phyloP scores from a whole-genome alignment of 1,140 invertebrate species.

The Euwallacea fornicatus region DNA sequence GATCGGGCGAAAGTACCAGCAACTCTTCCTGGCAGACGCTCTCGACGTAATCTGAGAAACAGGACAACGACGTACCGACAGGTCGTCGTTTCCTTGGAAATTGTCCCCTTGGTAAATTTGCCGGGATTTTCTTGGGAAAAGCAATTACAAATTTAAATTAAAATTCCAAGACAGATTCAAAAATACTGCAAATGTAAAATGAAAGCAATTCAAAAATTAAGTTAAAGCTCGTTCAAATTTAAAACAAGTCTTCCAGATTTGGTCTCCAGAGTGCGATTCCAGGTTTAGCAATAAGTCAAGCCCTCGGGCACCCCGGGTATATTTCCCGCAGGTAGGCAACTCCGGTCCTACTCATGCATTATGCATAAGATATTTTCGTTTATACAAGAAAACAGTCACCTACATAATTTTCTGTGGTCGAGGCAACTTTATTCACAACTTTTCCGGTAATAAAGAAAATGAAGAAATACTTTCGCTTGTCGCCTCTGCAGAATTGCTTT shows the following conservation, averaged over 20 bases:
- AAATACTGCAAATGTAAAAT: not conserved
- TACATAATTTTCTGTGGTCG: slow-evolving; percentile 47
- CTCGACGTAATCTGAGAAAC: too few species aligned
- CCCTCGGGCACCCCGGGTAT: slow-evolving; percentile 16
- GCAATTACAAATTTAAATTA: too few species aligned
- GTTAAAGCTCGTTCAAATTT: slow-evolving; percentile 1
- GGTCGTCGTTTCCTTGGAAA: too few species aligned
- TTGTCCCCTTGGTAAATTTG: too few species aligned
- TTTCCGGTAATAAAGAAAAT: slow-evolving; percentile 37
- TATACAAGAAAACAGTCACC: slow-evolving; percentile 48
- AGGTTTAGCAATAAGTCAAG: slow-evolving; percentile 36
- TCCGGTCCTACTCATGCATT: slow-evolving; percentile 46
- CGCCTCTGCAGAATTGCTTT: slow-evolving; percentile 27
- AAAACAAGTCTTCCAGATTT: slow-evolving; percentile 20
- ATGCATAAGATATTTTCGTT: slow-evolving; percentile 52
- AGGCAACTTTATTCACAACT: slow-evolving; percentile 36
- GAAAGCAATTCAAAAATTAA: not conserved
- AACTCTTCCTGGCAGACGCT: too few species aligned
- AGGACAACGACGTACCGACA: too few species aligned
- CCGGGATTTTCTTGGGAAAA: too few species aligned
- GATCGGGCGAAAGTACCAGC: too few species aligned
- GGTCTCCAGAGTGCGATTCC: slow-evolving; percentile 19
- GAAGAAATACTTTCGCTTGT: slow-evolving; percentile 30
- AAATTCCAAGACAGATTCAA: too few species aligned
- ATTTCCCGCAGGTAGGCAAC: slow-evolving; percentile 34